These are phyloP conservation scores for Lasioglossum villosulum DNA, from an alignment of 2,888 invertebrate genomes.

Conservation along the genomic window DNA sequence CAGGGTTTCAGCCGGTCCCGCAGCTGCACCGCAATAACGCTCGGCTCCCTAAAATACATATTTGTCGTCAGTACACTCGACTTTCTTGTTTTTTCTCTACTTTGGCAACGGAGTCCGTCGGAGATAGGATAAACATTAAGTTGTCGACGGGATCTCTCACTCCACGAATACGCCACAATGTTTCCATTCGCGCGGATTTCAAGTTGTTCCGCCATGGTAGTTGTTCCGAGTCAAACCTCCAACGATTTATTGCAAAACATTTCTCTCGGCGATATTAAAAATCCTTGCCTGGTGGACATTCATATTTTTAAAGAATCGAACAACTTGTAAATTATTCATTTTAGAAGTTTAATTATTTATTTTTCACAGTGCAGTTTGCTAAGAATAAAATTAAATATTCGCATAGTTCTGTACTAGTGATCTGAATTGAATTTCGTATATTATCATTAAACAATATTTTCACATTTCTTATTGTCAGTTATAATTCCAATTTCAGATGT, in stretches of 20 bases:
- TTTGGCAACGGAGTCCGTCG: background rate
- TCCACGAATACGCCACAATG: background rate
- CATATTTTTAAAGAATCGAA: background rate
- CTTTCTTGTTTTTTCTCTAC: constrained; percentile 1
- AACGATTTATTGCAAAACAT: background rate
- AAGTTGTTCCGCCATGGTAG: background rate
- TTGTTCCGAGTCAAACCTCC: background rate
- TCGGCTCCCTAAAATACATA: constrained; percentile 17
- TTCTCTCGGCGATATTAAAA: background rate
- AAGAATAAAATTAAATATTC: too few species aligned
- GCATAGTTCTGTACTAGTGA: background rate
- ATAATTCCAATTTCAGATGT: too few species aligned
- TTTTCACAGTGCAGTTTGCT: background rate
- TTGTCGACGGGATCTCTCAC: background rate
- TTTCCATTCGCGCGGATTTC: background rate
- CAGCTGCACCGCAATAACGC: constrained; percentile 35
- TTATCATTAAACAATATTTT: too few species aligned
- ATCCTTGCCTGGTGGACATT: background rate
- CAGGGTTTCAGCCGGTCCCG: constrained; percentile 24
- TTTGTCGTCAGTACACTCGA: background rate
- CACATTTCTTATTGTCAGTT: too few species aligned
- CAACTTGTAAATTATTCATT: background rate
- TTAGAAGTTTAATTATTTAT: background rate
- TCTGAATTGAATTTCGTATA: too few species aligned
- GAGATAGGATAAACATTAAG: constrained; percentile 16